Evolutionary conservation across 1,140 invertebrate genomes (phyloP).

Genomic region (Drosophila ananassae): DNA sequence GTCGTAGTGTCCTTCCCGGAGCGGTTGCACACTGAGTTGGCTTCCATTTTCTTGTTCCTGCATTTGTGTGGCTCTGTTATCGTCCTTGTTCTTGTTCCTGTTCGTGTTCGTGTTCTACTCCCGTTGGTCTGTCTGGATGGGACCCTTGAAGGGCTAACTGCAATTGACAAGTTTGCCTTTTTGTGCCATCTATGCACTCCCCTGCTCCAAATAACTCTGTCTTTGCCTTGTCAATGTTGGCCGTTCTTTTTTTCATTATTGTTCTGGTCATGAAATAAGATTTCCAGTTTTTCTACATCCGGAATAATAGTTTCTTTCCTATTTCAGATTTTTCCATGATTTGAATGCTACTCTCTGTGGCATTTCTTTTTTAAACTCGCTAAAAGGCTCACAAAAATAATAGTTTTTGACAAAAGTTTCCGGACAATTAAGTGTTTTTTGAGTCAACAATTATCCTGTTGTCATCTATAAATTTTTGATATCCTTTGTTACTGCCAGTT

Average conservation of each 20-base stretch:
- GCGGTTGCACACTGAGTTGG: conserved; percentile 44
- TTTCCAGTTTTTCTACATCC: conserved; percentile 68
- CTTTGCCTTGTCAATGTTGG: conserved; percentile 53
- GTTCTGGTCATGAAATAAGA: conserved; percentile 60
- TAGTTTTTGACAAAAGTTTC: conserved; percentile 29
- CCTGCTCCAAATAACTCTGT: conserved; percentile 34
- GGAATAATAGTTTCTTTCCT: conserved; percentile 55
- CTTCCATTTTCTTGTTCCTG: conserved; percentile 30
- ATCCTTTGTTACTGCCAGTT: conserved; percentile 49
- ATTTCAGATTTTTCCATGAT: conserved; percentile 19
- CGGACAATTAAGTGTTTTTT: conserved; percentile 62
- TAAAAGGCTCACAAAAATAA: conserved; percentile 49
- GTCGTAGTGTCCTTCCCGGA: conserved; percentile 38
- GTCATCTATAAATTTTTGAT: conserved; percentile 66
- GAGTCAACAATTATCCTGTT: conserved; percentile 39
- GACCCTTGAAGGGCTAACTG: conserved; percentile 62
- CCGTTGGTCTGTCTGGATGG: conserved; percentile 31
- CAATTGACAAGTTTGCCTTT: conserved; percentile 75
- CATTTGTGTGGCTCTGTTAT: not conserved
- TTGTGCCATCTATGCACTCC: conserved; percentile 41
- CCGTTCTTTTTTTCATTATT: conserved; percentile 40
- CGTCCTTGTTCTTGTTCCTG: conserved; percentile 23
- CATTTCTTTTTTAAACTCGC: conserved; percentile 38
- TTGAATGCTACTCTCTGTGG: conserved; percentile 30
- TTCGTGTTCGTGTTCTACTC: conserved; percentile 17